These are phyloP conservation scores for Drepana falcataria DNA, from an alignment of 2,888 invertebrate species.

Conservation along the genomic window DNA sequence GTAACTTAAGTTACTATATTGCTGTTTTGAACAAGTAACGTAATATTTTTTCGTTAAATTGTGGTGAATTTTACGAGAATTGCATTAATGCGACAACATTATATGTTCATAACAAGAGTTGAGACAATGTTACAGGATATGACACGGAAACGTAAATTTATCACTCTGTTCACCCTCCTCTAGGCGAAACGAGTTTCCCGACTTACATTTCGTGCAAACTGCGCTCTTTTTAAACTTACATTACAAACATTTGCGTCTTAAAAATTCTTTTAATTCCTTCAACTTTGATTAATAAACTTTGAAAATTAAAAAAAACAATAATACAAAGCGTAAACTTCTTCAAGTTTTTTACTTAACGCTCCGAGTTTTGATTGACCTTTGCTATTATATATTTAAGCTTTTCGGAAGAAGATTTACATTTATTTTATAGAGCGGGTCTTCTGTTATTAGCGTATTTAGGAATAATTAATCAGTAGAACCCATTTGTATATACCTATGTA, in stretches of 20 bases:
- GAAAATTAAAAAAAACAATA: constrained; percentile 8
- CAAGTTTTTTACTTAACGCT: background rate
- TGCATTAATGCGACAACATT: constrained; percentile 32
- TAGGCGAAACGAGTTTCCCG: constrained; percentile 48
- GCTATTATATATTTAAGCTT: too few species aligned
- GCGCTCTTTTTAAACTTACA: constrained; percentile 45
- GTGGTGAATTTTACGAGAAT: constrained; percentile 7
- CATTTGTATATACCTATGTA: too few species aligned
- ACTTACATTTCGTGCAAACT: constrained; percentile 52
- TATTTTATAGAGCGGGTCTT: too few species aligned
- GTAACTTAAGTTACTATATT: too few species aligned
- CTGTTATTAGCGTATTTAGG: too few species aligned
- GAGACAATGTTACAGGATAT: constrained; percentile 54
- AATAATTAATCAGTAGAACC: too few species aligned
- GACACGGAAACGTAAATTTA: constrained; percentile 56
- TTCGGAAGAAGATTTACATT: too few species aligned
- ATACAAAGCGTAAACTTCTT: constrained; percentile 12
- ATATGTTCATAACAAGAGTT: constrained; percentile 47
- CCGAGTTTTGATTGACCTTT: background rate
- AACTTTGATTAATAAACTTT: background rate
- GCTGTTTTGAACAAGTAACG: too few species aligned
- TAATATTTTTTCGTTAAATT: too few species aligned
- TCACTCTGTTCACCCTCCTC: constrained; percentile 36
- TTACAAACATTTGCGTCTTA: constrained; percentile 47
- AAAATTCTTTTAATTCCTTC: constrained; percentile 36